Conservation (phyloP, 2,888 invertebrate genomes). For the Coremacera marginata region DNA sequence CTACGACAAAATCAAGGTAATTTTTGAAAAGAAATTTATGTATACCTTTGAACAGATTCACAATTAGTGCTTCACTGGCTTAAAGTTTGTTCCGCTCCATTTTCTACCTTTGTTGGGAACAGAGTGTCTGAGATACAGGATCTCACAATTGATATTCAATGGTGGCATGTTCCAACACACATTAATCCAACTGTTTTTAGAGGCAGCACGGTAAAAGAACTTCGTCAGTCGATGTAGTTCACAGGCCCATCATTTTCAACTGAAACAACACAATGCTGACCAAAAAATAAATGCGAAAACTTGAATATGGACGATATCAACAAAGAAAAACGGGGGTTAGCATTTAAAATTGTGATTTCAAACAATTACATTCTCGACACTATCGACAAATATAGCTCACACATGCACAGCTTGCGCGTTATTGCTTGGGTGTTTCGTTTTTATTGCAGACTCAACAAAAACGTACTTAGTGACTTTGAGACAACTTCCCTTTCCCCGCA, state of each 20-base stretch:
- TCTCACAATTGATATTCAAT: conserved; percentile 46
- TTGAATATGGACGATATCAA: neutral
- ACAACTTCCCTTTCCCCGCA: neutral
- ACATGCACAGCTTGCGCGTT: conserved; percentile 11
- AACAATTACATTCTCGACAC: conserved; percentile 27
- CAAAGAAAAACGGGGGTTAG: conserved; percentile 6
- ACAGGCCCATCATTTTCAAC: neutral
- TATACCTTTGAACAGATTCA: no score
- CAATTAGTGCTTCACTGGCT: no score
- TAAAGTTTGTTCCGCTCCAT: no score
- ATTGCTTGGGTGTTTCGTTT: conserved; percentile 28
- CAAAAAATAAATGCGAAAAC: neutral
- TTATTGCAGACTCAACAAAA: neutral
- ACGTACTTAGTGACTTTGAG: neutral
- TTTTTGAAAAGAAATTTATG: no score
- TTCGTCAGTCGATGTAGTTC: neutral
- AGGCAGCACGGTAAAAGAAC: conserved; percentile 44
- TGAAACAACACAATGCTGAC: neutral
- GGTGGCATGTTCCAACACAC: conserved; percentile 53
- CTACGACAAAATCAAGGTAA: no score
- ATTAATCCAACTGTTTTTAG: conserved; percentile 57
- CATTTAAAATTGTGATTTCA: neutral
- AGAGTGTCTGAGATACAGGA: conserved; percentile 55
- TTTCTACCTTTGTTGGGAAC: neutral
- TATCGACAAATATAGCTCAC: conserved; percentile 11